phyloP scores from a whole-genome alignment of 2,888 invertebrate species.

The Chalcis sispes region DNA sequence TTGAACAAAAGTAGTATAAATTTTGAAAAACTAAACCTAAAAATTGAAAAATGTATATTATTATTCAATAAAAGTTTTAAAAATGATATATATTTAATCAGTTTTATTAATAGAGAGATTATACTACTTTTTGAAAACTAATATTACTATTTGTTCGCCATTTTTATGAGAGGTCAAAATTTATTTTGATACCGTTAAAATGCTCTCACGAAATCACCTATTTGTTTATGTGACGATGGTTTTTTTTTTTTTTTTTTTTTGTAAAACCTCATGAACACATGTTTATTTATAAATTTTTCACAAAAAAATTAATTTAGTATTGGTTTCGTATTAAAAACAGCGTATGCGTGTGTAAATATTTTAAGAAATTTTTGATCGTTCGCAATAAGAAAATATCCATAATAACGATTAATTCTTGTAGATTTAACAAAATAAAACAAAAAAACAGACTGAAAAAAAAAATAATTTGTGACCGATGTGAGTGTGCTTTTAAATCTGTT shows the following conservation, averaged over 20 bases:
- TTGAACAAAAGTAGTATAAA: constrained; percentile 27
- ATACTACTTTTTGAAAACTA: constrained; percentile 22
- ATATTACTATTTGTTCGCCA: constrained; percentile 10
- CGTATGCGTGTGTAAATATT: constrained; percentile 54
- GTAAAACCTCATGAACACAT: constrained; percentile 26
- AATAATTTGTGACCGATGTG: constrained; percentile 51
- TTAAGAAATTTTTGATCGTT: constrained; percentile 51
- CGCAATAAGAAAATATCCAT: constrained; percentile 50
- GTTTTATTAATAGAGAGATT: constrained; percentile 9
- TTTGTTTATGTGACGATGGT: constrained; percentile 24
- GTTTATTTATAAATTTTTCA: constrained; percentile 44
- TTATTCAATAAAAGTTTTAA: constrained; percentile 4
- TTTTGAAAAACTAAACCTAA: background rate
- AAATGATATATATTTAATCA: constrained; percentile 6
- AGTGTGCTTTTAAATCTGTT: constrained; percentile 53
- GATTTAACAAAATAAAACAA: constrained; percentile 51
- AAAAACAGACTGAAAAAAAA: constrained; percentile 59
- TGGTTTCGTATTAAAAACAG: constrained; percentile 39
- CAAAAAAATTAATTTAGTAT: constrained; percentile 45
- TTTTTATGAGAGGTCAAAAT: constrained; percentile 26
- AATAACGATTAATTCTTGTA: constrained; percentile 48
- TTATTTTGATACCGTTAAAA: constrained; percentile 33
- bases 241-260: too few relatives aligned
- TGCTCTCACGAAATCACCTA: constrained; percentile 1
- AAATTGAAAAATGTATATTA: constrained; percentile 5